Base-by-base conservation (phyloP, 1,140 invertebrate genomes). In the Heliconius eleuchia region DNA sequence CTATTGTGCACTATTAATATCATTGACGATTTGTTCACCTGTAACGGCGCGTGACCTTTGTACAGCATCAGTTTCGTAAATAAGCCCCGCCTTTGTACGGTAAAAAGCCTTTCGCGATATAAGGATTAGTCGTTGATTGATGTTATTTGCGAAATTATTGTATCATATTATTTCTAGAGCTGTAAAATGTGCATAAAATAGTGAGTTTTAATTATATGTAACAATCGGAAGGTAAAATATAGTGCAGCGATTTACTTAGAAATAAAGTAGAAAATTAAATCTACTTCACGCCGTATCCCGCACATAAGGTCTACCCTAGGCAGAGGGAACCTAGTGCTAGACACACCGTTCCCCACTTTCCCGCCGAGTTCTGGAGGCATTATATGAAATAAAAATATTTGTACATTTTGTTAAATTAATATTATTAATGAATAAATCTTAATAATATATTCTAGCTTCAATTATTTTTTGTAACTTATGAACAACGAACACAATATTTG, bases 51-150 rank as follows among this genome's bases (percentile, higher is more conserved):
- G 55, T 77, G 79, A 83, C 77, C 82, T 83, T 81, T 81, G 46
- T 23, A 74, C 57, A 5, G 74, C 42, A 46, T 55, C 18, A n/a
- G 77, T 83, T 83, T 83, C 82, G 80, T 71, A 81, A 83, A 83
- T 83, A 74, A 50, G 66, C 60, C 55, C 77, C 77, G 80, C 82
- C 79, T 83, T 81, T 83, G 79, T 83, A 78, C 80, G 72, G 71
- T 79, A 81, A 81, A 83, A 76, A 83, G 74, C 82, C 73, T 80
- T 79, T 72, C 50, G 76, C 70, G 76, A 77, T 77, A 37, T 71
- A 55, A 77, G 60, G 70, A 77, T 77, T 71, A 77, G 70, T n/a
- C 27, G 27, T 34, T 46, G 76, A 77, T 52, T 77, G 70, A 77
- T 77, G 46, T 55, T 55, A 46, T 66, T 55, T 80, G 50, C 66